These are phyloP conservation scores for Matsumyia berberina DNA, from an alignment of 2,888 invertebrate genomes.

Conservation along the genomic window DNA sequence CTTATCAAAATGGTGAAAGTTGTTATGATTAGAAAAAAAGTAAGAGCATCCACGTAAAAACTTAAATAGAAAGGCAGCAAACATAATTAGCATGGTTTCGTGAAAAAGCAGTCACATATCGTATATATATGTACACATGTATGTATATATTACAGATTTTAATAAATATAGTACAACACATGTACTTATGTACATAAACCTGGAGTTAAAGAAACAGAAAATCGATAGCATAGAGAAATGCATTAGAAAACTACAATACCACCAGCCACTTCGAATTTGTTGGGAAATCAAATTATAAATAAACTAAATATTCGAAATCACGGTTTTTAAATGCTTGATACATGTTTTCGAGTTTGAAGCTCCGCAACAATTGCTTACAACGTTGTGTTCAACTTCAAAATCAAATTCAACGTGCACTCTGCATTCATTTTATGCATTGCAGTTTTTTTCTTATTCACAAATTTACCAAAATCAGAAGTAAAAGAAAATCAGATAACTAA, in stretches of 20 bases:
- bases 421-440: constrained; percentile 8
- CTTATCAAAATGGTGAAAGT: not conserved
- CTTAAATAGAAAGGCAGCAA: constrained; percentile 7
- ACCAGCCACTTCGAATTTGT: constrained; percentile 3
- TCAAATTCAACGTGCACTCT: not conserved
- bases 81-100: constrained; percentile 24
- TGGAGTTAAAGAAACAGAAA: not conserved
- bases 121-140: constrained; percentile 3
- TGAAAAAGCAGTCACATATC: constrained; percentile 14
- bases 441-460: constrained; percentile 4
- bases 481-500: constrained; percentile 30
- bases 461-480: constrained; percentile 7
- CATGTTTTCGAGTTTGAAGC: constrained; percentile 5
- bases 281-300: not conserved
- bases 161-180: not conserved
- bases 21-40: constrained; percentile 8
- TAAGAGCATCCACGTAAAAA: constrained; percentile 24
- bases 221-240: constrained; percentile 56
- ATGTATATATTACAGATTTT: not conserved
- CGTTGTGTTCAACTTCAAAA: not conserved
- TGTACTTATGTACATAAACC: constrained; percentile 5
- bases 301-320: not conserved
- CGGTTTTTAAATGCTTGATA: constrained; percentile 3
- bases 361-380: not conserved
- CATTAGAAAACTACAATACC: constrained; percentile 11